Evolutionary conservation across 1,140 invertebrate genomes (phyloP), one percentile per base, ranked within the genome.

Genomic region (Zaprionus davidi): DNA sequence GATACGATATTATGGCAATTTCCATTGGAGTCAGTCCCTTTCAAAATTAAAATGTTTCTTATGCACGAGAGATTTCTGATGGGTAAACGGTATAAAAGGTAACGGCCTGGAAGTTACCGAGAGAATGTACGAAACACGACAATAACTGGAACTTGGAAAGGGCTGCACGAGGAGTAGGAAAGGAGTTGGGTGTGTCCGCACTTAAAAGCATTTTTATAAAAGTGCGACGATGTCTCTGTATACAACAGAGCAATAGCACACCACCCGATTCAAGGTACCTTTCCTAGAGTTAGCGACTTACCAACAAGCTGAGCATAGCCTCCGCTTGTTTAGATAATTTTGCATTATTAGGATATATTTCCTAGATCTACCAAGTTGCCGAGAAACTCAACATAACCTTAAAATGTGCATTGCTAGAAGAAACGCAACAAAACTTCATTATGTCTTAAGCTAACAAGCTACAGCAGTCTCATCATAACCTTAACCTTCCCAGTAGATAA

Each of bases 31-130:
- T 71, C 78, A 70, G 73, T 68, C 57, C 71, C 82, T 79, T 86
- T 82, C 83, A 78, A 76, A 88, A 87, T 87, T 88, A 83, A 87
- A 86, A 86, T 86, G 83, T 87, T 87, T 81, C 83, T 80, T 82
- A 82, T 86, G 83, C 83, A 86, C 83, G 83, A 86, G 83, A 86
- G 83, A 87, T 80, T 87, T 80, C 83, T 86, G 83, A 86, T 87
- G 84, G 80, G 70, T 71, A 83, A 78, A 75, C 77, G 73, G 86
- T 80, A 88, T 83, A 71, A 83, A 88, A 88, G 84, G 72, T 72
- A 88, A 81, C 77, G 71, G 84, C 71, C 83, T 88, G 84, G 83
- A 86, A 87, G 83, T 83, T 82, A 81, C 82, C 67, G 69, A 76
- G 69, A 76, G 41, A 66, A 82, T 74, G 55, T 73, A 74, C 70